These are phyloP conservation scores for Sinodicranocentrus sp. DNA, from an alignment of 2,888 invertebrate species.

Conservation along the genomic window DNA sequence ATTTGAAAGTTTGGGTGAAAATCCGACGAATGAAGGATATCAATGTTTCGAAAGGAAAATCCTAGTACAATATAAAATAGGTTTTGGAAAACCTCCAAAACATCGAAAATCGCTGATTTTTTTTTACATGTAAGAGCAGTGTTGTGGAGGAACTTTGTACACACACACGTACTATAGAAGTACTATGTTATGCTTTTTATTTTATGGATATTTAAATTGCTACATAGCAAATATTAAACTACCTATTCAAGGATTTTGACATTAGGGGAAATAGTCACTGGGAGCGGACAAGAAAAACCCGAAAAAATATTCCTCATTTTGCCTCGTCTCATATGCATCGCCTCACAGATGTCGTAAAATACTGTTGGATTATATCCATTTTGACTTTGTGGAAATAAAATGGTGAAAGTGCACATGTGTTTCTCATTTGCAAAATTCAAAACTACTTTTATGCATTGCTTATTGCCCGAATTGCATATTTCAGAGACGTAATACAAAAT, in stretches of 20 bases:
- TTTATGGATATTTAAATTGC: slow-evolving; percentile 19
- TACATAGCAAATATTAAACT: background rate
- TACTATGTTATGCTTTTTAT: slow-evolving; percentile 4
- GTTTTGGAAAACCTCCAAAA: slow-evolving; percentile 19
- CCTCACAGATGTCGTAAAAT: too few relatives aligned
- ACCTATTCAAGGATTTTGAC: slow-evolving; percentile 22
- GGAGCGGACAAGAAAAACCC: too few relatives aligned
- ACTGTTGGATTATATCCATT: too few relatives aligned
- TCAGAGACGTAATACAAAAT: background rate
- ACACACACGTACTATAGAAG: too few relatives aligned
- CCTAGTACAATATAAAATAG: background rate
- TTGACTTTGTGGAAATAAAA: too few relatives aligned
- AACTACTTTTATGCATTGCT: too few relatives aligned
- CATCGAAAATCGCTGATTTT: background rate
- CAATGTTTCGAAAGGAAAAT: background rate
- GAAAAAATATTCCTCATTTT: too few relatives aligned
- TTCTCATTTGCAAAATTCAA: too few relatives aligned
- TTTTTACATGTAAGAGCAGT: slow-evolving; percentile 3
- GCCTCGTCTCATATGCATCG: too few relatives aligned
- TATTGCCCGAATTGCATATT: slow-evolving; percentile 5
- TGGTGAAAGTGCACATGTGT: too few relatives aligned
- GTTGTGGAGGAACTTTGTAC: slow-evolving; percentile 5
- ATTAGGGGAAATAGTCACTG: background rate
- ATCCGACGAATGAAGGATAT: background rate
- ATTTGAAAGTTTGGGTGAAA: background rate